These are phyloP conservation scores for Eolophus roseicapilla DNA, from an alignment of 2,113 vertebrate genomes.

Conservation along the genomic window DNA sequence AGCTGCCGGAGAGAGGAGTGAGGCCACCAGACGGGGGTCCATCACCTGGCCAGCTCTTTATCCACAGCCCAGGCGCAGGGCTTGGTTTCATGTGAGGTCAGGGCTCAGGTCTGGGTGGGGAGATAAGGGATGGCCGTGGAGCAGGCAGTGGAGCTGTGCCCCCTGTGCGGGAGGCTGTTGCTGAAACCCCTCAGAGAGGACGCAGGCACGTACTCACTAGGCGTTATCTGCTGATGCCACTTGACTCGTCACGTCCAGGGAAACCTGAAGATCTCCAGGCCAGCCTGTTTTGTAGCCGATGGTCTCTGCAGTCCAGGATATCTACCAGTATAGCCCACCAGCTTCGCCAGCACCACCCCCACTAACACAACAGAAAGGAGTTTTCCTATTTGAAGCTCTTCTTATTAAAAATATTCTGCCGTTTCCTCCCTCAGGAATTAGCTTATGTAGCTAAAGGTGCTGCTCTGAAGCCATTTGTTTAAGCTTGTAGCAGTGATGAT, in stretches of 20 bases:
- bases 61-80: neutral
- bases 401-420: neutral
- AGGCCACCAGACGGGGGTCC: neutral
- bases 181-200: neutral
- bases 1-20: fast-evolving
- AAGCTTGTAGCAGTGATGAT: neutral
- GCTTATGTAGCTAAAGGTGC: neutral
- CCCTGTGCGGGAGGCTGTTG: neutral
- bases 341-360: neutral
- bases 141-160: neutral
- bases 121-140: neutral
- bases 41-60: constrained; percentile 32
- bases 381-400: neutral
- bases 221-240: constrained; percentile 7
- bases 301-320: neutral
- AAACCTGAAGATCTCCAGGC: neutral
- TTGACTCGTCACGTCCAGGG: neutral
- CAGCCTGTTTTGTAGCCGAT: neutral
- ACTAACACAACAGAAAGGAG: neutral
- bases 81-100: neutral
- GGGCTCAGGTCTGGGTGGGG: neutral
- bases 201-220: neutral
- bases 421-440: neutral
- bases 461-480: neutral
- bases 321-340: neutral